phyloP scores from a whole-genome alignment of 2,113 vertebrate species.

The Clinocottus analis region DNA sequence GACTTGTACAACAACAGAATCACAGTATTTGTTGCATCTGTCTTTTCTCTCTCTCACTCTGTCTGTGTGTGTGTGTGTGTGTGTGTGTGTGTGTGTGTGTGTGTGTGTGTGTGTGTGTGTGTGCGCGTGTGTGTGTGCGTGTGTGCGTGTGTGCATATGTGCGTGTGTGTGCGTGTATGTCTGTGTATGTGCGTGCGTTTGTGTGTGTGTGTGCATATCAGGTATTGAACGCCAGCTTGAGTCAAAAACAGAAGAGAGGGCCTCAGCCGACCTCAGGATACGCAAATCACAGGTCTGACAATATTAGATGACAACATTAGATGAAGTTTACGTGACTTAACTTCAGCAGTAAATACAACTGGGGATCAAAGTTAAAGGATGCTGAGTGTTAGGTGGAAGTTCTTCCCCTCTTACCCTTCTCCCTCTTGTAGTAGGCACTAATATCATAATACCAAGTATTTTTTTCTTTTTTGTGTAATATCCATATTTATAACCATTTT shows the following conservation, averaged over 20 bases:
- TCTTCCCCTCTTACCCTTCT: neutral
- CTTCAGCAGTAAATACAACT: neutral
- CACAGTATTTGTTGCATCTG: neutral
- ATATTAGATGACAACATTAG: neutral
- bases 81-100: too few relatives aligned
- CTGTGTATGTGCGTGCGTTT: neutral
- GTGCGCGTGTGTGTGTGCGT: neutral
- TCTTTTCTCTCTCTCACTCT: too few relatives aligned
- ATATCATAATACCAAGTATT: neutral
- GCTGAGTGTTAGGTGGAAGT: neutral
- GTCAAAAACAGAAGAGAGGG: slow-evolving; percentile 81
- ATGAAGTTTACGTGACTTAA: neutral
- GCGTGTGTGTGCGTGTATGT: neutral
- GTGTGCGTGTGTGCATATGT: neutral
- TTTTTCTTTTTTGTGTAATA: neutral
- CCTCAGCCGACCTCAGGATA: slow-evolving; percentile 92
- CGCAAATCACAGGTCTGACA: slow-evolving; percentile 92
- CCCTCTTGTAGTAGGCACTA: neutral
- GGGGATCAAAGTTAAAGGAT: neutral
- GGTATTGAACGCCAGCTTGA: slow-evolving; percentile 82
- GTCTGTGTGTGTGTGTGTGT: too few relatives aligned
- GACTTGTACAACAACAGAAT: neutral
- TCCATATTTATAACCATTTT: neutral
- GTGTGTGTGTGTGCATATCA: slow-evolving; percentile 30
- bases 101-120: too few relatives aligned